Evolutionary conservation across 2,113 vertebrate species (phyloP), one percentile per base, ranked within the genome.

Genomic region (Tichodroma muraria): DNA sequence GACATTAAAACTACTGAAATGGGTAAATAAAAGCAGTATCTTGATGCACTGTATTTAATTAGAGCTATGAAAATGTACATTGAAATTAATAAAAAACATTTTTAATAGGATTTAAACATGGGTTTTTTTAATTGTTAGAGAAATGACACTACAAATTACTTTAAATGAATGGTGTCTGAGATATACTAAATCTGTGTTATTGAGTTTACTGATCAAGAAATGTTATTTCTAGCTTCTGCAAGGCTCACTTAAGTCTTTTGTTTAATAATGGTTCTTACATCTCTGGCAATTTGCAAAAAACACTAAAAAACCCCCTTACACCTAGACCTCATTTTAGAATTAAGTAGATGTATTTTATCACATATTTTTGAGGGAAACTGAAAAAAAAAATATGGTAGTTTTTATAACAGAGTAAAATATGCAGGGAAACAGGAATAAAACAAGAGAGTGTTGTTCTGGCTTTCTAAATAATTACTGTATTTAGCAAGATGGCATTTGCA

Each of bases 1-100:
- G 83, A 95, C 31, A 77, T 30, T 90, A 88, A 85, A 95, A 85
- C 37, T 94, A 64, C 52, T 75, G 76, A 96, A 94, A 95, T 68
- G 7, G 15, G n/a, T 59, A 88, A 80, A 59, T 45, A 92, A 84
- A 92, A 82, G 49, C 14, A 83, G 8, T 14, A 54, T 40, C 28
- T 66, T 35, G 23, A 53, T 69, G 53, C 3, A 21, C 54, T 64
- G 5, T 60, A 47, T 89, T 90, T 91, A 47, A 92, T 61, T 75
- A 64, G 8, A 54, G 15, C 21, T 82, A 85, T 53, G 20, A 85
- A 91, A 87, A 90, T 37, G 3, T 18, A 30, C 10, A 68, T 63
- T 25, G 60, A 50, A 71, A 37, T 44, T 21, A 38, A 40, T 17
- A 81, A 83, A 93, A 73, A 33, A 4, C 9, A 21, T 15, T 68